Conservation (phyloP, 2,888 invertebrate genomes). For the Netelia virgata region DNA sequence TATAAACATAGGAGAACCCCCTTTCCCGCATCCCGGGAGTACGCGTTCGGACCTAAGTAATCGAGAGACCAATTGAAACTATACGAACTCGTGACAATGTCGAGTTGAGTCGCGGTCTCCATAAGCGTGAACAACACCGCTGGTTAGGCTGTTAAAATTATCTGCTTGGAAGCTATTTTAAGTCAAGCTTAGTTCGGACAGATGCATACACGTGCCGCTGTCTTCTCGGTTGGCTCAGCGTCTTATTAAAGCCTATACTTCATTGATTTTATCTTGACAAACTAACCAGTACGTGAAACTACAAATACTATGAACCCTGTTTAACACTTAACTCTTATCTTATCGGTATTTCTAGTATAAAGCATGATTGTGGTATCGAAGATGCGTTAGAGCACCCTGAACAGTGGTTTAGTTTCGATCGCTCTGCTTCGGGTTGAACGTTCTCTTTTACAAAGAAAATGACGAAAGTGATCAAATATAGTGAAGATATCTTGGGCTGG, state of each 20-base stretch:
- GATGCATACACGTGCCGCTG: not conserved
- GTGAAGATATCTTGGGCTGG: constrained; percentile 57
- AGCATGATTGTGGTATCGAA: not conserved
- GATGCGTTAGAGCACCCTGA: not conserved
- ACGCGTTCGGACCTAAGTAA: too few species aligned
- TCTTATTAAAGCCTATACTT: not conserved
- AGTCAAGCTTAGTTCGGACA: constrained; percentile 8
- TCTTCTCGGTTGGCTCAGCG: not conserved
- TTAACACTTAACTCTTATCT: not conserved
- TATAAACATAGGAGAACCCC: too few species aligned
- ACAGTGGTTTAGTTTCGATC: not conserved
- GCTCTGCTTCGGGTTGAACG: not conserved
- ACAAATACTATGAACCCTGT: not conserved
- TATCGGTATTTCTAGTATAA: not conserved
- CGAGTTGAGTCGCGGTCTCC: not conserved
- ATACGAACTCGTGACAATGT: not conserved
- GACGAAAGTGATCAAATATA: constrained; percentile 31
- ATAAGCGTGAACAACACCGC: not conserved
- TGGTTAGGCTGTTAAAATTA: constrained; percentile 31
- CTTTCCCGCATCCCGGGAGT: too few species aligned
- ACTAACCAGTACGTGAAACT: too few species aligned
- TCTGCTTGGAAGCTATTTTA: constrained; percentile 24
- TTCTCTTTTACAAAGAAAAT: constrained; percentile 25
- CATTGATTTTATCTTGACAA: too few species aligned
- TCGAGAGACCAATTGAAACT: constrained; percentile 25